phyloP scores from a whole-genome alignment of 2,888 invertebrate species.

The Scaptomyza reducta region DNA sequence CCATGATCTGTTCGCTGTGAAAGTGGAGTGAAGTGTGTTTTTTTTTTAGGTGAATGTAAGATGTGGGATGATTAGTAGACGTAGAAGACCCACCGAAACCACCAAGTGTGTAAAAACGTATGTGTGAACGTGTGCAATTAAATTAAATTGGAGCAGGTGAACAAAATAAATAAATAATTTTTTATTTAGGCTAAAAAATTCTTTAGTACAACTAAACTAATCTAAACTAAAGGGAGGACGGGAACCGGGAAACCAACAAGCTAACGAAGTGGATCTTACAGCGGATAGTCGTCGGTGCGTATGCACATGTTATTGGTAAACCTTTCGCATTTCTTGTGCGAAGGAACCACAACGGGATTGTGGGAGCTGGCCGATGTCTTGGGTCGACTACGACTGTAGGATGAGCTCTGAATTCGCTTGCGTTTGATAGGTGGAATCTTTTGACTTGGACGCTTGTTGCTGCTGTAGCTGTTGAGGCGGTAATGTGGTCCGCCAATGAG shows the following conservation, averaged over 20 bases:
- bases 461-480: constrained; percentile 69
- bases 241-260: constrained; percentile 39
- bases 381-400: constrained; percentile 45
- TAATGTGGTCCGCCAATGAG: constrained; percentile 80
- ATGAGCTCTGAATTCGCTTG: constrained; percentile 69
- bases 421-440: constrained; percentile 68
- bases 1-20: constrained; percentile 88
- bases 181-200: constrained; percentile 56
- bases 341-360: constrained; percentile 57
- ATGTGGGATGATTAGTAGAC: constrained; percentile 10
- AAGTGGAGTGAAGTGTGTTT: constrained; percentile 21
- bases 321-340: constrained; percentile 86
- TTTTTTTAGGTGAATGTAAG: constrained; percentile 7
- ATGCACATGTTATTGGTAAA: constrained; percentile 90
- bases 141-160: constrained; percentile 32
- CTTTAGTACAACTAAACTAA: constrained; percentile 26
- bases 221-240: constrained; percentile 29
- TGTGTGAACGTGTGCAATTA: constrained; percentile 46
- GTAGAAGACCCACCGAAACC: constrained; percentile 53
- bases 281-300: constrained; percentile 90
- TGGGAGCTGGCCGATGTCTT: constrained; percentile 82
- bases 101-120: constrained; percentile 22
- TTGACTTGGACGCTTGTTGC: constrained; percentile 32
- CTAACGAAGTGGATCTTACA: constrained; percentile 86
- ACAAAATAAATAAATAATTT: constrained; percentile 55